Conservation (phyloP, 2,888 invertebrate genomes). For the Lathronympha strigana region DNA sequence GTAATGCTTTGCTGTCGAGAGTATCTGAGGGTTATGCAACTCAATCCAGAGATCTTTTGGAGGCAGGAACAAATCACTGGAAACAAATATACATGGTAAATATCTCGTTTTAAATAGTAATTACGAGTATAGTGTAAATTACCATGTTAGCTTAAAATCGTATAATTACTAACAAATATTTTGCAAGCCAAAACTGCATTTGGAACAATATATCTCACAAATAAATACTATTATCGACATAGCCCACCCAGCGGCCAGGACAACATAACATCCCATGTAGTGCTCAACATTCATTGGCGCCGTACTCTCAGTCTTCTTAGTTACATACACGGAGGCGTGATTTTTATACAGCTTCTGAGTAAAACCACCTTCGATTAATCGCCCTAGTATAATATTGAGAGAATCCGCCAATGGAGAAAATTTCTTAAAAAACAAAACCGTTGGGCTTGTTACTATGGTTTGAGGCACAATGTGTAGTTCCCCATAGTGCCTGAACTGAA, state of each 20-base stretch:
- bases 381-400: constrained; percentile 57
- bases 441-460: constrained; percentile 58
- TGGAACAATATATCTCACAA: constrained; percentile 57
- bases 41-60: too few species aligned
- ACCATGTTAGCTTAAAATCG: too few species aligned
- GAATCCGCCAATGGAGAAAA: constrained; percentile 61
- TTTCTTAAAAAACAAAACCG: constrained; percentile 69
- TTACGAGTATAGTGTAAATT: too few species aligned
- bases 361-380: constrained; percentile 63
- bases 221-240: constrained; percentile 57
- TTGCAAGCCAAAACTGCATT: constrained; percentile 21
- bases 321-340: constrained; percentile 45
- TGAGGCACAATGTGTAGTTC: constrained; percentile 59
- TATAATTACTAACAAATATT: neutral
- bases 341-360: constrained; percentile 58
- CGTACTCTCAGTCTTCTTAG: constrained; percentile 43
- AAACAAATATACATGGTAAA: too few species aligned
- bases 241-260: constrained; percentile 64
- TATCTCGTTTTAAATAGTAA: too few species aligned
- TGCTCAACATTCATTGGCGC: constrained; percentile 60
- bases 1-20: too few species aligned
- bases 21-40: too few species aligned
- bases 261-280: constrained; percentile 65
- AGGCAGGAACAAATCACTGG: too few species aligned
- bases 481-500: constrained; percentile 52